Evolutionary conservation across 2,797 vertebrate species (phyloP), one percentile per base, ranked within the genome.

Genomic region (Ctenosaura bakeri): DNA sequence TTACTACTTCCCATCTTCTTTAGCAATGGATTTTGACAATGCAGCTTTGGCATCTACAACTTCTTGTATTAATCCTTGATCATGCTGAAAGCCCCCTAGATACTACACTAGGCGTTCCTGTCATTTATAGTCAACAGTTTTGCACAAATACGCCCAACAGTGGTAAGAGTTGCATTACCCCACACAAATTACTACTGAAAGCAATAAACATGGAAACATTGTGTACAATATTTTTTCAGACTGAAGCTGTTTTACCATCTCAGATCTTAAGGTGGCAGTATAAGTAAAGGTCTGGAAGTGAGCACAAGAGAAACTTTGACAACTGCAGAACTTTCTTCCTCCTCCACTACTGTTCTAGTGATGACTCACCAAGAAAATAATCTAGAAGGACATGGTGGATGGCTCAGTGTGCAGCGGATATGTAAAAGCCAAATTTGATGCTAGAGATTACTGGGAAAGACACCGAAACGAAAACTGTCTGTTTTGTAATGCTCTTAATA

Each of bases 261-360:
- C 0, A 0, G 52, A 93, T 85, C 96, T 93, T 94, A 85, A 95
- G 96, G 85, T 96, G 96, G 96, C 96, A 94, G 84, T 95, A 46
- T 82, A 86, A 89, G 93, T 93, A 89, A 92, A 89, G 0, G 0
- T 74, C 56, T 62, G 10, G 29, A 56, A 0, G 64, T 80, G 88
- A 32, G 80, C 38, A 76, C 2, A 74, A 71, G 0, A 29, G 0
- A 1, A 1, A 4, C 0, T 91, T 73, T n/a, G 32, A 0, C 12
- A 54, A 5, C 82, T 62, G 0, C 62, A 1, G 6, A 82, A 13
- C 0, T 0, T 46, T 64, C 54, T 66, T 0, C 2, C 9, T 64
- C 26, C 2, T 77, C 35, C 62, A 6, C 22, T 26, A 7, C 59
- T n/a, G 35, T 79, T 54, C 1, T 22, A 6, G 24, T 50, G 38